Percentiles rank a stretch among this genome's conserved stretches.
These are phyloP conservation scores for Astreopora myriophthalma DNA, from an alignment of 64 coral and sea anemone species.

Conservation along the genomic window DNA sequence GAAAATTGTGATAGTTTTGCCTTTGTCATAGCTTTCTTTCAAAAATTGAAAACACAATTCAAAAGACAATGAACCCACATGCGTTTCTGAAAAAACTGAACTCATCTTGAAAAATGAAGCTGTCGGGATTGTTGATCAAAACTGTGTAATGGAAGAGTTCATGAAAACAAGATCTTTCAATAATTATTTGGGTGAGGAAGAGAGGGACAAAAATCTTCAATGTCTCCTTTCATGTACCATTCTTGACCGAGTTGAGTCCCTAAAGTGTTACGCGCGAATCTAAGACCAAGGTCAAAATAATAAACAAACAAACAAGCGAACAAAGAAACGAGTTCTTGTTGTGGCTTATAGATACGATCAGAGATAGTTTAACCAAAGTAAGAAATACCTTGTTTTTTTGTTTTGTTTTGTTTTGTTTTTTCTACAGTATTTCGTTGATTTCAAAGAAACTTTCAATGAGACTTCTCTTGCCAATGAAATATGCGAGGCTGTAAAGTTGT, in stretches of 20 bases:
- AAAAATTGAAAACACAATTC: too few species aligned
- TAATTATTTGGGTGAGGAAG: too few species aligned
- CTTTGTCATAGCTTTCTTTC: too few species aligned
- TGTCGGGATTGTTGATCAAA: too few species aligned
- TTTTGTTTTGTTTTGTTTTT: background rate
- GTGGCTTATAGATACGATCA: background rate
- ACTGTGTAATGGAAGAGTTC: too few species aligned
- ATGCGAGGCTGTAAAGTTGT: background rate
- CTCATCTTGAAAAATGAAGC: too few species aligned
- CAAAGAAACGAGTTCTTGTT: background rate
- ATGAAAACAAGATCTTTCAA: too few species aligned
- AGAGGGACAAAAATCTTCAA: background rate
- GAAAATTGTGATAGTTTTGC: too few species aligned
- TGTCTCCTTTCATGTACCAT: background rate
- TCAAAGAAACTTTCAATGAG: background rate
- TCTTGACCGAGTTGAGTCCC: background rate
- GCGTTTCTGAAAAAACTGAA: too few species aligned
- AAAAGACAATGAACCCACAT: too few species aligned
- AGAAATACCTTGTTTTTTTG: too few species aligned
- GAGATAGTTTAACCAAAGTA: background rate
- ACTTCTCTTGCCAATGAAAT: background rate
- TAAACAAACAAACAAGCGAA: background rate
- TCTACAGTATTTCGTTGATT: background rate
- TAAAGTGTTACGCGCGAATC: background rate
- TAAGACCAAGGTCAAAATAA: background rate